A percentile compares a stretch with the other conserved stretches of the same genome.
Conservation (phyloP, 2,888 invertebrate species). For the Apodemia hepburni region DNA sequence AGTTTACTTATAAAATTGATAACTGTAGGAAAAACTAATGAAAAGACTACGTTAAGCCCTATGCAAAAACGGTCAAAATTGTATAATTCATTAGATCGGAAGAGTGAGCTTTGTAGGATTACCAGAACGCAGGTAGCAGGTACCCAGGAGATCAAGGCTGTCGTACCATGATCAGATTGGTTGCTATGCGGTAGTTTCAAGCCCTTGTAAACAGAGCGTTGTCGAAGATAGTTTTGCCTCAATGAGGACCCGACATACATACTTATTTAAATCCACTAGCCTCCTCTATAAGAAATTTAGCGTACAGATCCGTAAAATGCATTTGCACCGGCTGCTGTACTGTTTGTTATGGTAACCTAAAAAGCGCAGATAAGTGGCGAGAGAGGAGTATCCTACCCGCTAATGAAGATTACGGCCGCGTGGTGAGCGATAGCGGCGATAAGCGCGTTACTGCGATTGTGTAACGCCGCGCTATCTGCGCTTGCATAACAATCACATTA, state of each 20-base stretch:
- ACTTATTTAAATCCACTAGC: background rate
- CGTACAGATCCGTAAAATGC: background rate
- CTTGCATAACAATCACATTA: background rate
- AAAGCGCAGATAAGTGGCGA: background rate
- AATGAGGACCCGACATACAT: too few species aligned
- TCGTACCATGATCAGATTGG: too few species aligned
- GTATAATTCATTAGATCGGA: too few species aligned
- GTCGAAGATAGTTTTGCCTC: background rate
- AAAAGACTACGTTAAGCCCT: too few species aligned
- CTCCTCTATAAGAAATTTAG: background rate
- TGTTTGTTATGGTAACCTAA: background rate
- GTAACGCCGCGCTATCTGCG: conserved; percentile 5
- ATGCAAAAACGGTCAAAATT: too few species aligned
- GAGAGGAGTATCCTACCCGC: background rate
- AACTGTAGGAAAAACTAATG: too few species aligned
- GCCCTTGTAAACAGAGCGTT: too few species aligned
- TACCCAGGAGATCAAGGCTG: too few species aligned
- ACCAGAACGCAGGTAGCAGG: too few species aligned
- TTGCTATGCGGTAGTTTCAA: too few species aligned
- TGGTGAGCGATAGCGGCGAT: conserved; percentile 5
- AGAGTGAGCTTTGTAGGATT: too few species aligned
- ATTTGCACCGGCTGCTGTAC: background rate
- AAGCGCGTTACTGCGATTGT: background rate
- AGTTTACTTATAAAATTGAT: too few species aligned
- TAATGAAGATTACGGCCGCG: background rate